Evolutionary conservation across 2,797 vertebrate species (phyloP).

Genomic region (Streptopelia turtur): DNA sequence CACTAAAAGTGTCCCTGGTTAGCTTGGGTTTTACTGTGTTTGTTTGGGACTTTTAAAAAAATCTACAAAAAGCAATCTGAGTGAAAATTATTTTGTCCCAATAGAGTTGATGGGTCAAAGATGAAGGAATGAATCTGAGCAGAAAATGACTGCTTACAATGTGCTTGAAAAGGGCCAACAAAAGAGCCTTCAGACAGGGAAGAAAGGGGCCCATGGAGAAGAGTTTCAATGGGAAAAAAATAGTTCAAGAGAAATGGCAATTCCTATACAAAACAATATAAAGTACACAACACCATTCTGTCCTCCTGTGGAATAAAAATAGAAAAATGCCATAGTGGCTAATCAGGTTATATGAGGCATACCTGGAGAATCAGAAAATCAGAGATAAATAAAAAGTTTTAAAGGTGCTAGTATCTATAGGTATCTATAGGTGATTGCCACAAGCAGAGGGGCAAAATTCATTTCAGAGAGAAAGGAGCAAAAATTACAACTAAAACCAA

Average conservation of each 20-base stretch:
- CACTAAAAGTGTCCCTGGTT: not conserved
- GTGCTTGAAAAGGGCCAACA: not conserved
- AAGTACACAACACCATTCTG: not conserved
- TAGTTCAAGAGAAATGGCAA: not conserved
- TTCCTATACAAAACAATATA: not conserved
- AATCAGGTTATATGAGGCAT: not conserved
- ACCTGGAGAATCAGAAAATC: not conserved
- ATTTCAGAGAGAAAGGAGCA: not conserved
- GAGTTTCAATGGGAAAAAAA: not conserved
- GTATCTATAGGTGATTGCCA: not conserved
- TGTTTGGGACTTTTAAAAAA: not conserved
- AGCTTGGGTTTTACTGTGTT: not conserved
- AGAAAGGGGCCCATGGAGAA: fast-evolving
- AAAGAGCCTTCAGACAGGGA: not conserved
- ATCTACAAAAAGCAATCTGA: not conserved
- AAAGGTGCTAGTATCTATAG: not conserved
- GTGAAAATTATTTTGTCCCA: not conserved
- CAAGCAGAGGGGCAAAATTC: not conserved
- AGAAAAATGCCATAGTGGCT: not conserved
- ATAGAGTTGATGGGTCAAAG: not conserved
- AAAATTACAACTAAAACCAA: not conserved
- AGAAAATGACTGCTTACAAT: not conserved
- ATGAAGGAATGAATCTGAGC: not conserved
- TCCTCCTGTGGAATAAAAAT: not conserved
- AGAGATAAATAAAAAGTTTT: not conserved